Evolutionary conservation across 2,797 vertebrate species (phyloP).

Genomic region (Mormyrops boulengeri): DNA sequence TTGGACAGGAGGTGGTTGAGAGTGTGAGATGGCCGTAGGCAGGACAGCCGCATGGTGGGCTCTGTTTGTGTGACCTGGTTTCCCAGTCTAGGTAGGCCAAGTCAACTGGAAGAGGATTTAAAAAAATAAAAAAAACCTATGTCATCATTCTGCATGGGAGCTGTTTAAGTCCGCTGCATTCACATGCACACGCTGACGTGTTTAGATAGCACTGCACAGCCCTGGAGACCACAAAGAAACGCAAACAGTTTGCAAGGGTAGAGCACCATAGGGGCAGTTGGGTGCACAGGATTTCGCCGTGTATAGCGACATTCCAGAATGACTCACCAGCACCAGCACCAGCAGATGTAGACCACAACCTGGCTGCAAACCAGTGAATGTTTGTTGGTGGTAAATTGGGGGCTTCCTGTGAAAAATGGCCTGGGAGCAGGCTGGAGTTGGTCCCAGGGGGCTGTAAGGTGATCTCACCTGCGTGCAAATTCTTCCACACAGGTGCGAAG

Average conservation of each 20-base stretch:
- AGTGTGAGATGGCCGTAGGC: not conserved
- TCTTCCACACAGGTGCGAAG: slow-evolving; percentile 50
- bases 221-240: not conserved
- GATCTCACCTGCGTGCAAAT: slow-evolving; percentile 44
- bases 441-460: slow-evolving; percentile 7
- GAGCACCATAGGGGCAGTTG: not conserved
- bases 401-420: slow-evolving; percentile 15
- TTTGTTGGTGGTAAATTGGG: not conserved
- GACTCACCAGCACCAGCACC: too few species aligned
- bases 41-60: not conserved
- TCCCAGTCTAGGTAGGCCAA: not conserved
- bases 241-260: not conserved
- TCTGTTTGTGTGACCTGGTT: not conserved
- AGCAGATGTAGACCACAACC: not conserved
- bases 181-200: slow-evolving; percentile 33
- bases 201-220: not conserved
- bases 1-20: not conserved
- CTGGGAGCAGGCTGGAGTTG: slow-evolving; percentile 8
- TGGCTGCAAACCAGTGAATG: not conserved
- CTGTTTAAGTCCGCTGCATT: slow-evolving; percentile 45
- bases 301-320: not conserved
- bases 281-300: not conserved
- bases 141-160: slow-evolving; percentile 28
- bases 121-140: not conserved
- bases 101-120: not conserved